phyloP scores from a whole-genome alignment of 2,797 vertebrate genomes.

The Alauda arvensis region DNA sequence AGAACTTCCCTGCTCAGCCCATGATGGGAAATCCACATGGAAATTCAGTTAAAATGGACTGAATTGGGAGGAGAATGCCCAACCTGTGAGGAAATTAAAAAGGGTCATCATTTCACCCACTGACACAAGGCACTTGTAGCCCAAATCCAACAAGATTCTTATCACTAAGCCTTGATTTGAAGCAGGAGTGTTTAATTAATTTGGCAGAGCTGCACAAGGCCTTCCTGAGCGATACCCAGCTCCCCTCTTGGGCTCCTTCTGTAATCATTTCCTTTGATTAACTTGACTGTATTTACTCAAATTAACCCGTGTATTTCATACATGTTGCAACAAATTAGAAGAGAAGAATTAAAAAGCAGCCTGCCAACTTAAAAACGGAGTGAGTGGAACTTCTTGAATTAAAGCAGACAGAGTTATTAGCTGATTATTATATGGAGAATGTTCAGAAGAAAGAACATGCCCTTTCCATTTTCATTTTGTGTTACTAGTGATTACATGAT shows the following conservation, averaged over 20 bases:
- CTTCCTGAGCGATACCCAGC: background rate
- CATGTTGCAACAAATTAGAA: constrained; percentile 62
- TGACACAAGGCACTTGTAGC: background rate
- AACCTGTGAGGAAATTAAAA: background rate
- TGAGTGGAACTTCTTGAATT: constrained; percentile 48
- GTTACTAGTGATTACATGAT: constrained; percentile 54
- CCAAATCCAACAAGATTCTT: constrained; percentile 22
- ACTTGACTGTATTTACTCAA: constrained; percentile 52
- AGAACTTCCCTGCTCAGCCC: background rate
- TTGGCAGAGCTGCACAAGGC: constrained; percentile 31
- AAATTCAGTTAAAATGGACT: background rate
- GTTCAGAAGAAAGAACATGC: constrained; percentile 60
- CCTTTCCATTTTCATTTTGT: constrained; percentile 57
- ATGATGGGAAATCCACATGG: background rate
- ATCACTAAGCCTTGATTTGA: constrained; percentile 17
- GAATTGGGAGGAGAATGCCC: background rate
- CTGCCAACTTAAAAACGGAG: constrained; percentile 50
- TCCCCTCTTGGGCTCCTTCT: constrained; percentile 34
- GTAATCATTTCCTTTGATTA: constrained; percentile 63
- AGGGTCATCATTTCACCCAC: background rate
- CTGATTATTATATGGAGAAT: constrained; percentile 53
- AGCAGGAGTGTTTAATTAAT: constrained; percentile 44
- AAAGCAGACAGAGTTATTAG: constrained; percentile 59
- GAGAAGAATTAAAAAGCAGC: constrained; percentile 51
- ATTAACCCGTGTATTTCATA: constrained; percentile 53